These are phyloP conservation scores for Steinernema hermaphroditum DNA, from an alignment of 2,888 invertebrate genomes.

Conservation along the genomic window DNA sequence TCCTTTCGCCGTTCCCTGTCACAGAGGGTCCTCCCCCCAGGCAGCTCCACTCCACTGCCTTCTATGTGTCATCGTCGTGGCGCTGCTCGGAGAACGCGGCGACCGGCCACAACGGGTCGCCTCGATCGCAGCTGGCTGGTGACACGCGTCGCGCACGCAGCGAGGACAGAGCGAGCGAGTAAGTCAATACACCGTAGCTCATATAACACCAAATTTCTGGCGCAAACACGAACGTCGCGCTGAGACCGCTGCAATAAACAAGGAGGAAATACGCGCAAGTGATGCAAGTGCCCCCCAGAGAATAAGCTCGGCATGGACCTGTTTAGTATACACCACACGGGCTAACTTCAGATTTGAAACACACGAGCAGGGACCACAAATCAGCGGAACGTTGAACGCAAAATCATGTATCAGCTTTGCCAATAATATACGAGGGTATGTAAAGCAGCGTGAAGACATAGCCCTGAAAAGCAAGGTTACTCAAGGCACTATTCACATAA, in stretches of 20 bases:
- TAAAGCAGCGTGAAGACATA: too few relatives aligned
- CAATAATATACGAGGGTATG: too few relatives aligned
- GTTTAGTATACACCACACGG: too few relatives aligned
- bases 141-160: conserved; percentile 10
- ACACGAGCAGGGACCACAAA: too few relatives aligned
- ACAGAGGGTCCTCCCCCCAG: background rate
- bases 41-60: conserved; percentile 5
- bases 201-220: background rate
- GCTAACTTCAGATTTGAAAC: too few relatives aligned
- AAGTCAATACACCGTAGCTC: conserved; percentile 10
- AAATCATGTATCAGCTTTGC: too few relatives aligned
- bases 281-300: too few relatives aligned
- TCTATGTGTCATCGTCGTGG: conserved; percentile 10
- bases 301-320: too few relatives aligned
- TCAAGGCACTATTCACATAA: too few relatives aligned
- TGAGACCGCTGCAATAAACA: background rate
- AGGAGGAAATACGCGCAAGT: background rate
- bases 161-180: conserved; percentile 3
- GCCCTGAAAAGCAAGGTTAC: too few relatives aligned
- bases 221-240: conserved; percentile 11
- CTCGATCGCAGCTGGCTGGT: background rate
- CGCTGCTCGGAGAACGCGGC: background rate
- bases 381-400: too few relatives aligned
- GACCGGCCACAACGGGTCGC: background rate
- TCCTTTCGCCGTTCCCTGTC: background rate